These are phyloP conservation scores for Halisarca cf. caerulea DNA, from an alignment of 37 sponge, comb jelly and placozoan genomes.

Conservation along the genomic window DNA sequence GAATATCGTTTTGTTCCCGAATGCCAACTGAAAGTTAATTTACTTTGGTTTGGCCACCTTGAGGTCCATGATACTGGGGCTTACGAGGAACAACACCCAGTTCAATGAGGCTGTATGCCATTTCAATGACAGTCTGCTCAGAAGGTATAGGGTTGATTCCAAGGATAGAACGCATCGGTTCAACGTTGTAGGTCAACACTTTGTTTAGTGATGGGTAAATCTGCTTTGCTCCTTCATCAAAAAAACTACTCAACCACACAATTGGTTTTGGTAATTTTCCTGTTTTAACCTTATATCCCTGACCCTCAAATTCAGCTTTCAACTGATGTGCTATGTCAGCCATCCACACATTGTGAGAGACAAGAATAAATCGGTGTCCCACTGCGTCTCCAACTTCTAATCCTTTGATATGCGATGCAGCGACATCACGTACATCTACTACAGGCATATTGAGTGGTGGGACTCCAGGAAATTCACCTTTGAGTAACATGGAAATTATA, in stretches of 20 bases:
- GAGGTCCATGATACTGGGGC: slow-evolving; percentile 62
- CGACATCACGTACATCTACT: slow-evolving; percentile 91
- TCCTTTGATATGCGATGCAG: slow-evolving; percentile 80
- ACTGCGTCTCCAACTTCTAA: slow-evolving; percentile 72
- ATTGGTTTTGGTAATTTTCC: slow-evolving; percentile 46
- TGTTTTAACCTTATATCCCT: slow-evolving; percentile 66
- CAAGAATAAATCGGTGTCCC: slow-evolving; percentile 62
- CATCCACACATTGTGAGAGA: slow-evolving; percentile 28
- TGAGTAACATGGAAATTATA: slow-evolving; percentile 36
- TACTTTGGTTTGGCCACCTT: too few relatives aligned
- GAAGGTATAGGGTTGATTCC: slow-evolving; percentile 60
- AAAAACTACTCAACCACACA: slow-evolving; percentile 49
- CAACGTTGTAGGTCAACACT: slow-evolving; percentile 30
- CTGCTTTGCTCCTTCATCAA: slow-evolving; percentile 21
- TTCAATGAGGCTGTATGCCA: slow-evolving; percentile 78
- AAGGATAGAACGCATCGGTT: slow-evolving; percentile 63
- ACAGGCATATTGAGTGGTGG: slow-evolving; percentile 53
- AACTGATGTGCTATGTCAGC: slow-evolving; percentile 58
- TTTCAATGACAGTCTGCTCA: slow-evolving; percentile 72
- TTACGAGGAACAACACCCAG: slow-evolving; percentile 62
- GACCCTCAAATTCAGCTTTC: slow-evolving; percentile 64
- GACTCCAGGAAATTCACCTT: slow-evolving; percentile 51
- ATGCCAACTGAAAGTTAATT: too few relatives aligned
- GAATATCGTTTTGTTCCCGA: too few relatives aligned
- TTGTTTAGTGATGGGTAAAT: slow-evolving; percentile 50